Conservation (phyloP, 2,113 vertebrate genomes). For the Oriolus oriolus region DNA sequence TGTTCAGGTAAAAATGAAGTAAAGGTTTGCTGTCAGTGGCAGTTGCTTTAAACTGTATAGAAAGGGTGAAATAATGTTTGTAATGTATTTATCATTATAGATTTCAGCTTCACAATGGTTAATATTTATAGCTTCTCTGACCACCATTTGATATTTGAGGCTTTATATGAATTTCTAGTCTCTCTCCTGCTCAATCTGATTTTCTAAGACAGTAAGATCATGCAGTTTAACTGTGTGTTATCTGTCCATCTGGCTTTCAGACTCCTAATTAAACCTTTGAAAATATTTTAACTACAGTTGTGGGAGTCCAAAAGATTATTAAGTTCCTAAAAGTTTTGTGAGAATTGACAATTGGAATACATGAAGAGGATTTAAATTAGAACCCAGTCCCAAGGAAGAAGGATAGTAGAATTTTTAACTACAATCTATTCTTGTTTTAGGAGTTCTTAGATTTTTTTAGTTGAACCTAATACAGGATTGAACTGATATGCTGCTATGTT, state of each 20-base stretch:
- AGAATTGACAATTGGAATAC: not conserved
- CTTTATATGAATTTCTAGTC: not conserved
- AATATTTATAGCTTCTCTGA: not conserved
- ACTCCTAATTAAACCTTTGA: not conserved
- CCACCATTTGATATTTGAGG: not conserved
- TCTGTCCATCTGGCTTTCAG: not conserved
- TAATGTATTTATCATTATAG: not conserved
- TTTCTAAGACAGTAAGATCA: not conserved
- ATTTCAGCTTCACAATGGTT: not conserved
- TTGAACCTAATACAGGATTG: not conserved
- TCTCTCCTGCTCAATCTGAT: not conserved
- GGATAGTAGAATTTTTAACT: not conserved
- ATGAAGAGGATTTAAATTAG: not conserved
- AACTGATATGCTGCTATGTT: not conserved
- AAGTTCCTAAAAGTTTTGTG: not conserved
- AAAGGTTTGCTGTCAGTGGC: not conserved
- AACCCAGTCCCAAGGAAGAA: not conserved
- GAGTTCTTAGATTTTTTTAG: not conserved
- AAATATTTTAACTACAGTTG: not conserved
- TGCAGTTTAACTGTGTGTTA: not conserved
- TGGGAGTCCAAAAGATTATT: not conserved
- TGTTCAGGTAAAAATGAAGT: conserved; percentile 75
- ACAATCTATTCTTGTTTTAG: not conserved
- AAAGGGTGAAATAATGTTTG: not conserved
- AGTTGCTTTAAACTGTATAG: not conserved